Base-by-base conservation (phyloP, 64 coral and sea anemone genomes). In the Stichodactyla helianthus region DNA sequence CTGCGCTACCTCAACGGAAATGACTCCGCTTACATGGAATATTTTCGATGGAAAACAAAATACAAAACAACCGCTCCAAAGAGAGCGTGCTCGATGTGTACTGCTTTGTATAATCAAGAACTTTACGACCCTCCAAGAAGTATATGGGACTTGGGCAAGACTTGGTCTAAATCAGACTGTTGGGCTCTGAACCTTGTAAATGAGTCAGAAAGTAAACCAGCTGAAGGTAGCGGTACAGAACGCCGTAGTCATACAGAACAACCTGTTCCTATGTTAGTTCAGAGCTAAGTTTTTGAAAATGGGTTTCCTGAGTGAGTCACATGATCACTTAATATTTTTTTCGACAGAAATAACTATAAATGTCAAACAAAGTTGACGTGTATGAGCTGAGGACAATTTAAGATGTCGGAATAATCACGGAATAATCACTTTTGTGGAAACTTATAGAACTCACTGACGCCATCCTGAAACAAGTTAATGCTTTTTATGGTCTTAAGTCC, bases 31-130 rank as follows among this genome's bases (percentile, higher is more conserved):
- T 93, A 93, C 83, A 59, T 53, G 19, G 62, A 93, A 57, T 93
- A 93, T 57, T 93, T 93, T 15, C 14, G 4, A 25, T 93, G 92
- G 92, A 93, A 82, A 19, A 89, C 22, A 81, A 53, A 67, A 1
- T 86, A 89, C 53, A 77, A 93, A 86, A 26, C 52, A 27, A 57
- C 89, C 20, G n/a, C 83, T n/a, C 71, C 92, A 17, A 79, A 77
- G 51, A 63, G 83, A 17, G 90, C 85, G 18, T 92, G 90, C 87
- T 14, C 53, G 71, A 82, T 92, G 85, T 92, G 90, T 59, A 77
- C 83, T n/a, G 81, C 83, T 26, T 76, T 92, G 44, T 77, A 87
- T 50, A 87, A 92, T 54, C 6, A 83, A 52, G 82, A 59, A 50
- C 85, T 92, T 10, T 81, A 82, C 11, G 54, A 77, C 35, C 23